These are phyloP conservation scores for Acanthurus leucopareius DNA, from an alignment of 2,797 vertebrate species.

Conservation along the genomic window DNA sequence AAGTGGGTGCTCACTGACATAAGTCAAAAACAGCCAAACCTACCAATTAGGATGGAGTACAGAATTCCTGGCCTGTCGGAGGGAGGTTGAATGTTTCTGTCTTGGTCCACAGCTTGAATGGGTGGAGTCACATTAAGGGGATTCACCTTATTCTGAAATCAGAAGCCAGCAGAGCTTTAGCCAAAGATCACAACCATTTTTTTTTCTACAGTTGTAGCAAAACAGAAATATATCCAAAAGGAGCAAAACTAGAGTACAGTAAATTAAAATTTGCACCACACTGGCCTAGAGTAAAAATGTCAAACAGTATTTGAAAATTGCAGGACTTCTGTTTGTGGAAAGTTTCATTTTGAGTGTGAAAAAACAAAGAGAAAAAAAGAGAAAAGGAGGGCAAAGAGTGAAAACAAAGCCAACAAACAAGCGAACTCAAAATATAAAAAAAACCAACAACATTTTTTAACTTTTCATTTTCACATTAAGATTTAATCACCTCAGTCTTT, in stretches of 20 bases:
- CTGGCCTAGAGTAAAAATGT: not conserved
- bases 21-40: slow-evolving; percentile 58
- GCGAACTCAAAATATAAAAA: not conserved
- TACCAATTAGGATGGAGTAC: slow-evolving; percentile 96
- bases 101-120: slow-evolving; percentile 96
- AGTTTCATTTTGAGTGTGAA: slow-evolving; percentile 4
- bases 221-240: not conserved
- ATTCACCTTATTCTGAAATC: slow-evolving; percentile 90
- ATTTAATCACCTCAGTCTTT: not conserved
- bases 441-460: not conserved
- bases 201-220: not conserved
- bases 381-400: not conserved
- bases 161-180: slow-evolving; percentile 11
- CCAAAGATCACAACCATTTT: not conserved
- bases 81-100: slow-evolving; percentile 94
- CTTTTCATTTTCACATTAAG: not conserved
- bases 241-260: not conserved
- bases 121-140: slow-evolving; percentile 94
- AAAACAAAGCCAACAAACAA: not conserved
- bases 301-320: too few species aligned
- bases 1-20: not conserved
- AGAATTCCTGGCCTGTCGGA: slow-evolving; percentile 94
- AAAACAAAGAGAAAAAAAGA: not conserved
- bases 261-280: not conserved
- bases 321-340: too few species aligned